Evolutionary conservation across 2,888 invertebrate species (phyloP).

Genomic region (Rhagonycha lutea): DNA sequence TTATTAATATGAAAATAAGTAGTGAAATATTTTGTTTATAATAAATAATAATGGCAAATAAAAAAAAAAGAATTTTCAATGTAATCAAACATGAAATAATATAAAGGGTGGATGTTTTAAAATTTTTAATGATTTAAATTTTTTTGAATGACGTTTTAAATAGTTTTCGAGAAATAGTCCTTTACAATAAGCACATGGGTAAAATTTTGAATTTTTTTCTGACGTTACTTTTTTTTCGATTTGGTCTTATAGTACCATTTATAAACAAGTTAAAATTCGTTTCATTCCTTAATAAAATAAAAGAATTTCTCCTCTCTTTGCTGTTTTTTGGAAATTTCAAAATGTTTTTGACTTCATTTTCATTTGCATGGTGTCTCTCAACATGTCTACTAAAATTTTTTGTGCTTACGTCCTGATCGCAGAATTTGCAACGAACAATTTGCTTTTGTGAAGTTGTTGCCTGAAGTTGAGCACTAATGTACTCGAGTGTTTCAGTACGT

Average conservation of each 20-base stretch:
- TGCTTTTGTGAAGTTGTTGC: background rate
- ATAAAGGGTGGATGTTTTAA: conserved; percentile 5
- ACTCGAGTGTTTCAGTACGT: too few relatives aligned
- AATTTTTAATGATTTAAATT: conserved; percentile 11
- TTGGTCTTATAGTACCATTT: conserved; percentile 20
- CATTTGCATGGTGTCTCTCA: conserved; percentile 14
- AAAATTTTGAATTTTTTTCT: background rate
- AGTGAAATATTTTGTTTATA: too few relatives aligned
- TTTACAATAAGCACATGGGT: conserved; percentile 26
- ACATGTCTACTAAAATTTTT: conserved; percentile 31
- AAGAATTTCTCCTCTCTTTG: conserved; percentile 16
- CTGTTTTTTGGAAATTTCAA: conserved; percentile 17
- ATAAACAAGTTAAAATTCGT: conserved; percentile 30
- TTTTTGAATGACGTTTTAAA: conserved; percentile 24
- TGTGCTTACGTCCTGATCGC: conserved; percentile 23
- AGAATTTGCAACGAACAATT: conserved; percentile 27
- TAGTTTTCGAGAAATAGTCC: conserved; percentile 23
- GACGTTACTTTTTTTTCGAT: conserved; percentile 4
- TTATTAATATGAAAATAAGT: too few relatives aligned
- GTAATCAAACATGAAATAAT: too few relatives aligned
- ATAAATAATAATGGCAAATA: too few relatives aligned
- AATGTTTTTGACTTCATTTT: conserved; percentile 20
- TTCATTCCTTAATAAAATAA: conserved; percentile 18
- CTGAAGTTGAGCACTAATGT: too few relatives aligned
- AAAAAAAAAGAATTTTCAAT: too few relatives aligned